Conservation (phyloP, 1,140 invertebrate species). For the Pseudomyrmex concolor region DNA sequence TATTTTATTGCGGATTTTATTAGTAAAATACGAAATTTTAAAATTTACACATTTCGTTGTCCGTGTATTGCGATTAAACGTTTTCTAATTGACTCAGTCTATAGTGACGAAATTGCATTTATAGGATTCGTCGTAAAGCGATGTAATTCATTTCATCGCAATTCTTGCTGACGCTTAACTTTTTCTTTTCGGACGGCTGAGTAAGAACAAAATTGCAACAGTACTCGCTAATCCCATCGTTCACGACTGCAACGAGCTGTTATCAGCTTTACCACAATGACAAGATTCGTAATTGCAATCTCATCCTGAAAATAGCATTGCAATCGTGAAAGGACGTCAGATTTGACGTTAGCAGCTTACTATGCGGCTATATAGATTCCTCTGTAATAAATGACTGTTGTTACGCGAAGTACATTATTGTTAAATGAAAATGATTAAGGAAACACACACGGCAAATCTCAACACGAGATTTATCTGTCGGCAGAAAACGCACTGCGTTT, state of each 20-base stretch:
- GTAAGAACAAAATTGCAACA: slow-evolving; percentile 38
- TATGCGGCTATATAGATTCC: background rate
- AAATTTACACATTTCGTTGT: too few species aligned
- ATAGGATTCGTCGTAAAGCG: background rate
- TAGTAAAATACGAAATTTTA: too few species aligned
- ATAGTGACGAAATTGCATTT: too few species aligned
- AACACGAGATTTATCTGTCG: background rate
- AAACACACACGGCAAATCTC: background rate
- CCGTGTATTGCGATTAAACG: too few species aligned
- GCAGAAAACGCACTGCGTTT: slow-evolving; percentile 22
- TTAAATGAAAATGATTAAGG: slow-evolving; percentile 23
- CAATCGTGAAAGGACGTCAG: slow-evolving; percentile 28
- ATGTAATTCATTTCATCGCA: background rate
- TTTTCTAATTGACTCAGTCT: too few species aligned
- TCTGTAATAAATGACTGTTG: background rate
- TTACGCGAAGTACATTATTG: slow-evolving; percentile 9
- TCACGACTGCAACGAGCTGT: slow-evolving; percentile 6
- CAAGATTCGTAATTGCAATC: slow-evolving; percentile 42
- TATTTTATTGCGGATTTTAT: too few species aligned
- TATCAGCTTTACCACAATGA: slow-evolving; percentile 38
- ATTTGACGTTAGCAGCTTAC: slow-evolving; percentile 26
- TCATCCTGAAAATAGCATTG: background rate
- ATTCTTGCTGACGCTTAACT: slow-evolving; percentile 1
- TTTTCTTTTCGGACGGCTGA: background rate
- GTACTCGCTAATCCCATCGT: slow-evolving; percentile 37